phyloP scores from a whole-genome alignment of 2,888 invertebrate genomes.

The Hyppa rectilinea region DNA sequence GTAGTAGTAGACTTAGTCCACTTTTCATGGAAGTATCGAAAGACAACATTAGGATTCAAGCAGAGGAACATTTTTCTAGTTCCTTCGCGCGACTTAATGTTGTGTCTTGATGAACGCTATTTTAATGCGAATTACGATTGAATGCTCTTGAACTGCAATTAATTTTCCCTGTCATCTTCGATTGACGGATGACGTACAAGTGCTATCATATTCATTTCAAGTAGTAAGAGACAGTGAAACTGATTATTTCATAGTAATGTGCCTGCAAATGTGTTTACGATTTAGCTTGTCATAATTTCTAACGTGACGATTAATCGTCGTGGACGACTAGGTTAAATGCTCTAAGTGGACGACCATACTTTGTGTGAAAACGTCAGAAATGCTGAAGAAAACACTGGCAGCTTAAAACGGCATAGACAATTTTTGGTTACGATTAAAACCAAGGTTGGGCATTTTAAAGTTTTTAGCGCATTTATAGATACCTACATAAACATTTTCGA shows the following conservation, averaged over 20 bases:
- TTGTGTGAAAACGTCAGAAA: background rate
- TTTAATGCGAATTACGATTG: slow-evolving; percentile 12
- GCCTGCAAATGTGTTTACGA: slow-evolving; percentile 9
- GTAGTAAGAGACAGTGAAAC: slow-evolving; percentile 41
- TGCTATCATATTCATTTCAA: slow-evolving; percentile 34
- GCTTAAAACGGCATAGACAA: background rate
- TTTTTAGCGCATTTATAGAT: background rate
- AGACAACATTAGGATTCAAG: background rate
- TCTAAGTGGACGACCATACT: too few species aligned
- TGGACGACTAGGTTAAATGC: too few species aligned
- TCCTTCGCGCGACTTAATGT: background rate
- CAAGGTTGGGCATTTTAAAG: too few species aligned
- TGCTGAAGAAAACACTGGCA: background rate
- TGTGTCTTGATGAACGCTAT: background rate
- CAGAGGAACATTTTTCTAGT: background rate
- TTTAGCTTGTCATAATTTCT: slow-evolving; percentile 4
- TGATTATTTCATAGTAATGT: slow-evolving; percentile 35
- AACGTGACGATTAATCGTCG: background rate
- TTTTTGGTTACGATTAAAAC: background rate
- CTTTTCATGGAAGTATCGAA: background rate
- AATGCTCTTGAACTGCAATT: slow-evolving; percentile 44
- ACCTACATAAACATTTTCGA: background rate
- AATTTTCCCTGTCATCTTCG: slow-evolving; percentile 25
- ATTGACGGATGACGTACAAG: slow-evolving; percentile 37
- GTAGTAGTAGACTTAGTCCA: too few species aligned